Evolutionary conservation across 2,797 vertebrate species (phyloP).

Genomic region (Merluccius polli): DNA sequence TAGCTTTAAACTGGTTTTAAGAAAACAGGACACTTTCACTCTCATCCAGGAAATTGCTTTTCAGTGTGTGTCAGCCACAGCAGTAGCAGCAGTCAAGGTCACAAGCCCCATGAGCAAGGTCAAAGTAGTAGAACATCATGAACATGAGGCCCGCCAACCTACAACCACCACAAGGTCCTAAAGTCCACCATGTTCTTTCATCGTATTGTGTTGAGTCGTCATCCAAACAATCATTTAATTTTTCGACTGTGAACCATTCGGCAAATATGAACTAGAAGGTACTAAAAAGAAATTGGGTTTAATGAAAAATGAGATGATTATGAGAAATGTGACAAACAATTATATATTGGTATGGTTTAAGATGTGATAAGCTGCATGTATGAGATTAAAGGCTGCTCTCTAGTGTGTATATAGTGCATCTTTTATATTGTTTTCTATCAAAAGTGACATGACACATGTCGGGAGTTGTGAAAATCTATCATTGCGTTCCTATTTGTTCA

Average conservation of each 20-base stretch:
- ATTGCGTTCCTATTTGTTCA: constrained; percentile 16
- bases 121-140: no score
- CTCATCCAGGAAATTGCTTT: not conserved
- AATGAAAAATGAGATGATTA: not conserved
- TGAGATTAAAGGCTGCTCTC: not conserved
- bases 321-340: no score
- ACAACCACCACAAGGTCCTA: no score
- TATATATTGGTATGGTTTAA: not conserved
- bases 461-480: not conserved
- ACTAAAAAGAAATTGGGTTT: not conserved
- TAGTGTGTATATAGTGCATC: not conserved
- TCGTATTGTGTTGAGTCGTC: not conserved
- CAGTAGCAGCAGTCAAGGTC: not conserved
- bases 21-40: not conserved
- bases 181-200: not conserved
- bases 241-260: not conserved
- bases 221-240: not conserved
- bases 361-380: not conserved
- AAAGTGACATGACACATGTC: not conserved
- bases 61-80: not conserved
- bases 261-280: not conserved
- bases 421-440: constrained; percentile 6
- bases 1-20: not conserved
- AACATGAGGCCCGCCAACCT: no score
- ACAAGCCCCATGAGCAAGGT: no score